These are phyloP conservation scores for Phymatocera aterrima DNA, from an alignment of 2,888 invertebrate genomes.

Conservation along the genomic window DNA sequence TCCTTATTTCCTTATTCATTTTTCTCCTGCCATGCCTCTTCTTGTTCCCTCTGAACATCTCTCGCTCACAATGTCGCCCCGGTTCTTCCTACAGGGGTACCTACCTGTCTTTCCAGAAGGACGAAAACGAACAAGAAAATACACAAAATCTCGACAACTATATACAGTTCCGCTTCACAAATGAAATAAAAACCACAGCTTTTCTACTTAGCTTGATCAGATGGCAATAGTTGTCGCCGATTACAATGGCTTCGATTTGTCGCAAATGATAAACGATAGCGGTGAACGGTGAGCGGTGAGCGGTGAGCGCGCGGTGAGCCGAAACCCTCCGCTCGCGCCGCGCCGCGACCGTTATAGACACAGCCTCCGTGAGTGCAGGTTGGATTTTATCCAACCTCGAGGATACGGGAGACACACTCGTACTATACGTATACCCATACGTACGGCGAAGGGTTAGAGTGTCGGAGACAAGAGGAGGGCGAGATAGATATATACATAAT, in stretches of 20 bases:
- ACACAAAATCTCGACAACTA: too few species aligned
- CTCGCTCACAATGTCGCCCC: constrained; percentile 44
- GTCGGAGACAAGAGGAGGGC: background rate
- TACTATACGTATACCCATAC: background rate
- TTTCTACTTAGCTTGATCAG: too few species aligned
- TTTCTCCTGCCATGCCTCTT: constrained; percentile 10
- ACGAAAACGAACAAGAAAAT: too few species aligned
- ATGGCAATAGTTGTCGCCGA: too few species aligned
- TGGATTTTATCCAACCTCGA: background rate
- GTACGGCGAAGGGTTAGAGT: background rate
- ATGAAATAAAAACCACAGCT: too few species aligned
- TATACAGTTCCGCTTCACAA: too few species aligned
- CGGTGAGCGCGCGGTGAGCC: too few species aligned
- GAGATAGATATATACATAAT: constrained; percentile 27
- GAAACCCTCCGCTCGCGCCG: background rate
- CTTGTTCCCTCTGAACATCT: constrained; percentile 6
- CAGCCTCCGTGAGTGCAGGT: background rate
- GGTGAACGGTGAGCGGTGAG: too few species aligned
- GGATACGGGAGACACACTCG: background rate
- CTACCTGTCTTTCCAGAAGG: too few species aligned
- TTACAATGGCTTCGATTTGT: too few species aligned
- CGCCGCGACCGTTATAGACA: too few species aligned
- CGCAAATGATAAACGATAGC: too few species aligned
- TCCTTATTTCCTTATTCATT: constrained; percentile 6
- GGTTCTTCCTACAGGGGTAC: constrained; percentile 17